Conservation (phyloP, 2,888 invertebrate genomes). For the Rotaria sp. region DNA sequence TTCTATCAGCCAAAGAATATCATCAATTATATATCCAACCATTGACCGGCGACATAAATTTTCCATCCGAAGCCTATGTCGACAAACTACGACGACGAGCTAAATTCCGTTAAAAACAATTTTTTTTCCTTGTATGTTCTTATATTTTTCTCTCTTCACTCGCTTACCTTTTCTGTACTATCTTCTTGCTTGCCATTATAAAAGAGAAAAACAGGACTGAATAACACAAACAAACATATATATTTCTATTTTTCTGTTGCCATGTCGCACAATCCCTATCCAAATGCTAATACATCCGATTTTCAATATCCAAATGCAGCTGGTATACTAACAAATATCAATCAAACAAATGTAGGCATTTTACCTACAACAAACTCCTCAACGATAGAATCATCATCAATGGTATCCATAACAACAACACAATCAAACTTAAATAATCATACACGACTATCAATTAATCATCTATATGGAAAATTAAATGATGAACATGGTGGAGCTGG, state of each 20-base stretch:
- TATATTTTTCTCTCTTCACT: not conserved
- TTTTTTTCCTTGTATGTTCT: not conserved
- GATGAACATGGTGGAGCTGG: not conserved
- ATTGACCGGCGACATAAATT: not conserved
- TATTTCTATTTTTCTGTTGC: not conserved
- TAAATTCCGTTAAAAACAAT: not conserved
- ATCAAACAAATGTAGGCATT: not conserved
- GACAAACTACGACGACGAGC: not conserved
- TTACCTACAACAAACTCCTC: not conserved
- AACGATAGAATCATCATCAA: not conserved
- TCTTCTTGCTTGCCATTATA: not conserved
- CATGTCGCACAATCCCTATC: not conserved
- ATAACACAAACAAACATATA: not conserved
- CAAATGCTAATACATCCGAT: not conserved
- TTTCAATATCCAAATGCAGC: not conserved
- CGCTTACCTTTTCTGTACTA: not conserved
- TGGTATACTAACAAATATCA: not conserved
- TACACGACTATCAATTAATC: not conserved
- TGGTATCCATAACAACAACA: not conserved
- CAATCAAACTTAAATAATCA: not conserved
- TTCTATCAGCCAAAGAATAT: not conserved
- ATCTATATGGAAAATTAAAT: not conserved
- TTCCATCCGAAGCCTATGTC: not conserved
- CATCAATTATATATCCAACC: not conserved
- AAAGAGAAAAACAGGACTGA: not conserved